phyloP scores from a whole-genome alignment of 2,113 vertebrate genomes.

The Psilopogon haemacephalus region DNA sequence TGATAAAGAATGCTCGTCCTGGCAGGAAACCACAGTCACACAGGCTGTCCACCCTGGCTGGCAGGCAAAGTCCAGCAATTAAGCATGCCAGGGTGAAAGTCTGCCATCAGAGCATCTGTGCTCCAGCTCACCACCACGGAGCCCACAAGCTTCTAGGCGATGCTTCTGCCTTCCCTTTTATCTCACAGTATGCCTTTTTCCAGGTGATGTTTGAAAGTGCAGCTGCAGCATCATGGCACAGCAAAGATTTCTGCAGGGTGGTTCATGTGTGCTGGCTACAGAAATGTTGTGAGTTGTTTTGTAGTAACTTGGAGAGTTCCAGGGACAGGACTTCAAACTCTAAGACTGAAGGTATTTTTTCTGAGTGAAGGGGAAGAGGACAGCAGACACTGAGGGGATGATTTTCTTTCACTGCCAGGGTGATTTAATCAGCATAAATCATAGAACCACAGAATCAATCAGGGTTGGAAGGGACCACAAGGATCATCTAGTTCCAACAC shows the following conservation, averaged over 20 bases:
- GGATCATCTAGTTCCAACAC: no score
- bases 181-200: background rate
- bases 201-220: background rate
- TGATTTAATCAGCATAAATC: background rate
- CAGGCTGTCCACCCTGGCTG: background rate
- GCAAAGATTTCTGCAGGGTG: background rate
- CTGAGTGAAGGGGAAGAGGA: background rate
- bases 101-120: background rate
- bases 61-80: slow-evolving; percentile 38
- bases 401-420: background rate
- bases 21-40: background rate
- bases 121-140: background rate
- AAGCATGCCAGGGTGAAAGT: background rate
- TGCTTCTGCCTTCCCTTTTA: background rate
- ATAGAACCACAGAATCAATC: no score
- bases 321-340: background rate
- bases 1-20: background rate
- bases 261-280: background rate
- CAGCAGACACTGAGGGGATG: background rate
- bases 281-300: background rate
- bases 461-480: no score
- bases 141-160: background rate
- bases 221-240: background rate
- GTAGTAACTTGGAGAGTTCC: background rate
- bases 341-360: background rate